Evolutionary conservation across 2,113 vertebrate genomes (phyloP).

Genomic region (Embiotoca jacksoni): DNA sequence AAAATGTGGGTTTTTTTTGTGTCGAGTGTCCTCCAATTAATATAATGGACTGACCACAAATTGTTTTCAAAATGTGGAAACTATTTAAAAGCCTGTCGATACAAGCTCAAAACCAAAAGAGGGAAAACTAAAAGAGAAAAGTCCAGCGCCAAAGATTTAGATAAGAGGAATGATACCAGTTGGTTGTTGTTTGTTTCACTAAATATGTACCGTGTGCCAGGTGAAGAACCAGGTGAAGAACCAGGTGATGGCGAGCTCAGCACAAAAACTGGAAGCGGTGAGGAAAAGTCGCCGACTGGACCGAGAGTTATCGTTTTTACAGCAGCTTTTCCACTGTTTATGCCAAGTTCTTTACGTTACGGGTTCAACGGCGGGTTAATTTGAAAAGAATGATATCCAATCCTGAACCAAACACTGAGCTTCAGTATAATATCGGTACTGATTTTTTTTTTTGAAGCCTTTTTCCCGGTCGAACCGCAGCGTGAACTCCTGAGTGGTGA

Average conservation of each 20-base stretch:
- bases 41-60: background rate
- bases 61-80: background rate
- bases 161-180: too few species aligned
- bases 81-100: background rate
- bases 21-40: background rate
- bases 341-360: too few species aligned
- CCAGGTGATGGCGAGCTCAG: background rate
- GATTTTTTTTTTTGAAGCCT: background rate
- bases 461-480: constrained; percentile 8
- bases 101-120: too few species aligned
- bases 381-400: background rate
- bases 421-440: background rate
- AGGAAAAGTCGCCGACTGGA: too few species aligned
- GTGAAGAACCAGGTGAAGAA: too few species aligned
- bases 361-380: background rate
- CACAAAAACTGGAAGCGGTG: background rate
- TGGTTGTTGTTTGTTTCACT: too few species aligned
- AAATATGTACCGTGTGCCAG: too few species aligned
- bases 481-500: constrained; percentile 63
- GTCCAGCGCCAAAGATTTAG: too few species aligned
- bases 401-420: background rate
- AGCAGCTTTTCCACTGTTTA: too few species aligned
- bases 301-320: too few species aligned
- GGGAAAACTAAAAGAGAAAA: too few species aligned
- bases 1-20: background rate